Evolutionary conservation across 2,113 vertebrate genomes (phyloP), one percentile per base, ranked within the genome.

Genomic region (Alouatta palliata): DNA sequence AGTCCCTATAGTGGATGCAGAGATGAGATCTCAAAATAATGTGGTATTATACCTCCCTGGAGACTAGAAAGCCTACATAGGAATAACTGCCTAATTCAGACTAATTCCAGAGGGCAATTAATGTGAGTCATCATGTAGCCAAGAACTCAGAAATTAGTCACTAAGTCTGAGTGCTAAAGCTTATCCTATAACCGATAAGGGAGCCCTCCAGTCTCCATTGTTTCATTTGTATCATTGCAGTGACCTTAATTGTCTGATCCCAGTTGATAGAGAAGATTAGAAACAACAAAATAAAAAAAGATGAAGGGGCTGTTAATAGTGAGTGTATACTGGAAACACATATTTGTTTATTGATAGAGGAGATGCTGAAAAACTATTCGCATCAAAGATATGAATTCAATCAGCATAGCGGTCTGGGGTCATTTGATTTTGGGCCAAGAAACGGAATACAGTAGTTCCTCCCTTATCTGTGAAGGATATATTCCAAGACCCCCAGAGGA

Each of bases 221-320:
- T 52, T 91, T 71, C 82, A 45, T 90, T 85, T 96, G 25, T 61
- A 14, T 92, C 58, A 11, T 92, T 85, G 49, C 19, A 81, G 2
- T 83, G 82, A 94, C 61, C 64, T 66, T 89, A 61, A 75, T 64
- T 91, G 10, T 79, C 43, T 95, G 58, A 14, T 86, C 61, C 80
- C 66, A 82, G 58, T 64, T 96, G 76, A 85, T 73, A 92, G 85
- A 93, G 37, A 66, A 96, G 40, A 92, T 91, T 79, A 87, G 45
- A 97, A 96, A 20, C 58, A 80, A 45, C 81, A 92, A 73, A 88
- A 49, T 49, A 88, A 19, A 75, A 75, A 94, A 92, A 77, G 54
- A 35, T 85, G 54, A 81, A 68, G 19, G 68, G 70, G 9, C 64
- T 37, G 4, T 47, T 61, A 54, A 64, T 47, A 83, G 10, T 75